Base-by-base conservation (phyloP, 2,888 invertebrate species). In the Geophilus truncorum region DNA sequence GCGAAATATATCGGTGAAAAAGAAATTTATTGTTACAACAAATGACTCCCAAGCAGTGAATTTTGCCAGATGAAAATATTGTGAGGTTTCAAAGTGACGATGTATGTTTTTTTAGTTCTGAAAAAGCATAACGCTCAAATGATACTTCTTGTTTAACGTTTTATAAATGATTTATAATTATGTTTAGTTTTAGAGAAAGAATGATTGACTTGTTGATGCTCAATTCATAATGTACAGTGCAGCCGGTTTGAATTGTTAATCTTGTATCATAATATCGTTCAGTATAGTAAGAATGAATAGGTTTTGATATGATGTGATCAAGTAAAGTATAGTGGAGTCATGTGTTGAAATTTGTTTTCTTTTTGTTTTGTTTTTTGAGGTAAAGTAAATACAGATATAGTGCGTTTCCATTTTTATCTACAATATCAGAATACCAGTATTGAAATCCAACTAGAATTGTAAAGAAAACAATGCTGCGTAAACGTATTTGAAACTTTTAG, bases 191-290 rank as follows among this genome's bases (percentile, higher is more conserved):
- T 23, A 2, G 10, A 21, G 21, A 57, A 57, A 57, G 15, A 40
- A 57, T 57, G 57, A 21, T 57, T 57, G 57, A 57, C 57, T 57
- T 57, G 57, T 57, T 57, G 57, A 57, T 57, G 57, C 57, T 57
- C 57, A 57, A 57, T 23, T 57, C 57, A 57, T 57, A 57, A 57
- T 57, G 57, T 57, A 57, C 57, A 57, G 57, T 57, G 57, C 21
- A 10, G 57, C 23, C 57, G 57, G 57, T 57, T 57, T 57, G 57
- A 57, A 57, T 45, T 45, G 45, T 57, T 57, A 10, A 57, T 15
- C 57, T 57, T 57, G 57, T 57, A 57, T 45, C 15, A 45, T 57
- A 57, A 57, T 57, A 57, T 23, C 57, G 57, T 57, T 9, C 45
- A 12, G 45, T 45, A 45, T 7, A 45, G 18, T 4, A n/a, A 21